These are phyloP conservation scores for Rhynchomys soricoides DNA, from an alignment of 2,113 vertebrate genomes.

Conservation along the genomic window DNA sequence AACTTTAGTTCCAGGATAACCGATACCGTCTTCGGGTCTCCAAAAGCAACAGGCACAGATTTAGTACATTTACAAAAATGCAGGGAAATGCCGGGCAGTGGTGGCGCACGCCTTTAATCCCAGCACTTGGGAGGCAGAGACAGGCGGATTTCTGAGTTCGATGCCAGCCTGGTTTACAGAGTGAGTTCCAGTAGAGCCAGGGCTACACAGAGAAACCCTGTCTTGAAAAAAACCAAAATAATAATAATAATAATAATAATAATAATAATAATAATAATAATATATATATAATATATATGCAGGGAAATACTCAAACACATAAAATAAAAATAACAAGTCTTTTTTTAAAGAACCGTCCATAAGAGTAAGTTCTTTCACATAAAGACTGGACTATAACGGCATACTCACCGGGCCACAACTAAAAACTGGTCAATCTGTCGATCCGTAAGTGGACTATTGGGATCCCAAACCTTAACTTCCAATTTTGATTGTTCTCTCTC, in stretches of 20 bases:
- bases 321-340: neutral
- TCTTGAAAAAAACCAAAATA: too few relatives aligned
- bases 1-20: neutral
- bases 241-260: too few relatives aligned
- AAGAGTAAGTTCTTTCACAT: neutral
- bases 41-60: neutral
- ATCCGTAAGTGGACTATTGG: constrained; percentile 96
- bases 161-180: too few relatives aligned
- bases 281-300: too few relatives aligned
- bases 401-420: constrained; percentile 96
- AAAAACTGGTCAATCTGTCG: constrained; percentile 99
- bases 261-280: too few relatives aligned
- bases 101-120: too few relatives aligned
- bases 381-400: neutral
- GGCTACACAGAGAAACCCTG: too few relatives aligned
- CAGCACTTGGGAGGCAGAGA: too few relatives aligned
- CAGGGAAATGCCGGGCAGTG: too few relatives aligned
- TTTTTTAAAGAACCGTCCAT: neutral
- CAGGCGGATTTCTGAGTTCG: too few relatives aligned
- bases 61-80: neutral
- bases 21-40: neutral
- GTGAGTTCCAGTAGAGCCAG: too few relatives aligned
- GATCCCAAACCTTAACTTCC: constrained; percentile 98
- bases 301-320: neutral
- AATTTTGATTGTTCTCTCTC: constrained; percentile 97